phyloP scores from a whole-genome alignment of 2,888 invertebrate species.

The Endotricha flammealis region DNA sequence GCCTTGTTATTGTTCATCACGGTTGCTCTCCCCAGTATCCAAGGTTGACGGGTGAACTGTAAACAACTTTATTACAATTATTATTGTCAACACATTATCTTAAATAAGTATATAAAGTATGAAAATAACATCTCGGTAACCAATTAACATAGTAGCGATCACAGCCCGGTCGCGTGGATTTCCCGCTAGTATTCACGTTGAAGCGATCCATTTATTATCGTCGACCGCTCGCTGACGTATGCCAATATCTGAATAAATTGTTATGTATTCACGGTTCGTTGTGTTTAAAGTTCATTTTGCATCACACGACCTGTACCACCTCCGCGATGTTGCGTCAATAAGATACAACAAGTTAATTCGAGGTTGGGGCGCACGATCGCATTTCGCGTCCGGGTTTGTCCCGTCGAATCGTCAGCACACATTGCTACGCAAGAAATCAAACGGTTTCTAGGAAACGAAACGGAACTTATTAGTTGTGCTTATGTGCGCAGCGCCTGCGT shows the following conservation, averaged over 20 bases:
- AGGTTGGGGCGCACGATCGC: slow-evolving; percentile 60
- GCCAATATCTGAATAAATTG: slow-evolving; percentile 32
- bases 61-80: slow-evolving; percentile 41
- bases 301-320: slow-evolving; percentile 47
- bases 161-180: slow-evolving; percentile 73
- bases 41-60: slow-evolving; percentile 33
- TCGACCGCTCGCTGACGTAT: slow-evolving; percentile 65
- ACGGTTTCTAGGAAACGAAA: slow-evolving; percentile 37
- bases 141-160: slow-evolving; percentile 68
- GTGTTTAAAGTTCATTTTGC: slow-evolving; percentile 56
- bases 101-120: slow-evolving; percentile 32
- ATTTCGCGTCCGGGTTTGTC: slow-evolving; percentile 71
- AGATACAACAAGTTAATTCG: slow-evolving; percentile 71
- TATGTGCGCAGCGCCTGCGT: slow-evolving; percentile 25
- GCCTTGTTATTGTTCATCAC: slow-evolving; percentile 11
- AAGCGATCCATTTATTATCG: slow-evolving; percentile 74
- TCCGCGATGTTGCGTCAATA: slow-evolving; percentile 72
- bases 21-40: slow-evolving; percentile 14
- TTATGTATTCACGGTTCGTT: slow-evolving; percentile 37
- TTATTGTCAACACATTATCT: slow-evolving; percentile 34
- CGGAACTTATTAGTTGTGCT: slow-evolving; percentile 38
- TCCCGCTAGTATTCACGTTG: slow-evolving; percentile 71
- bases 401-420: slow-evolving; percentile 44
- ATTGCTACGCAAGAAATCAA: slow-evolving; percentile 27
- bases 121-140: slow-evolving; percentile 55